phyloP scores from a whole-genome alignment of 2,797 vertebrate species.

The Micromesistius poutassou region DNA sequence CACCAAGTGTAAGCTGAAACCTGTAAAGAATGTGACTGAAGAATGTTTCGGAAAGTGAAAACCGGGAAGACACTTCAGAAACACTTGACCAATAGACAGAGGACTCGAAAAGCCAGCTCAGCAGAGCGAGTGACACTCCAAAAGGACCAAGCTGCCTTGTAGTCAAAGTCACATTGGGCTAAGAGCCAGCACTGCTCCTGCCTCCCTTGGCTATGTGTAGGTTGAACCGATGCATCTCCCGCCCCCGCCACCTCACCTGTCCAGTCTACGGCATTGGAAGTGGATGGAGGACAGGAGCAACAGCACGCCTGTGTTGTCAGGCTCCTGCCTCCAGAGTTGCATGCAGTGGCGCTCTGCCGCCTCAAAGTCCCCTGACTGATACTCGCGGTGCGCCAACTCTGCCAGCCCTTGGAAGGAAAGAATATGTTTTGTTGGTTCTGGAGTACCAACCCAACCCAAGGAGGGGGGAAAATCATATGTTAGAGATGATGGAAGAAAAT shows the following conservation, averaged over 20 bases:
- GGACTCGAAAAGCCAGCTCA: background rate
- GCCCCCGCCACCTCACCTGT: constrained; percentile 81
- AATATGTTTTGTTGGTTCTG: constrained; percentile 99
- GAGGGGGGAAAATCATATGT: constrained; percentile 85
- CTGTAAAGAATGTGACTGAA: constrained; percentile 27
- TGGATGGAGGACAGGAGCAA: constrained; percentile 97
- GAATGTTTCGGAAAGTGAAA: constrained; percentile 11
- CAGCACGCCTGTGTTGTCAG: constrained; percentile 97
- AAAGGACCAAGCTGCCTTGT: constrained; percentile 20
- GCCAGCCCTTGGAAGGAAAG: constrained; percentile 99
- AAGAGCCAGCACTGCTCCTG: constrained; percentile 28
- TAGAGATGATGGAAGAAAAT: constrained; percentile 88
- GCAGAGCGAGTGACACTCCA: constrained; percentile 11
- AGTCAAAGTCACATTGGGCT: constrained; percentile 33
- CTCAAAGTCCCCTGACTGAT: constrained; percentile 99
- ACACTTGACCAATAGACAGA: background rate
- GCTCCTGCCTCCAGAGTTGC: constrained; percentile 99
- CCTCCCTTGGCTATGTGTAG: constrained; percentile 25
- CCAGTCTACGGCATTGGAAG: constrained; percentile 98
- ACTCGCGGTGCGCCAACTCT: constrained; percentile 99
- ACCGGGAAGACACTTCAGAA: background rate
- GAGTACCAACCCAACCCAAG: constrained; percentile 95
- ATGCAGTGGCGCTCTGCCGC: constrained; percentile 99
- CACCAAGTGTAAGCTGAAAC: background rate
- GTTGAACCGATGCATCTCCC: background rate